phyloP scores from a whole-genome alignment of 2,113 vertebrate species.

The Pelecanoides urinatrix region DNA sequence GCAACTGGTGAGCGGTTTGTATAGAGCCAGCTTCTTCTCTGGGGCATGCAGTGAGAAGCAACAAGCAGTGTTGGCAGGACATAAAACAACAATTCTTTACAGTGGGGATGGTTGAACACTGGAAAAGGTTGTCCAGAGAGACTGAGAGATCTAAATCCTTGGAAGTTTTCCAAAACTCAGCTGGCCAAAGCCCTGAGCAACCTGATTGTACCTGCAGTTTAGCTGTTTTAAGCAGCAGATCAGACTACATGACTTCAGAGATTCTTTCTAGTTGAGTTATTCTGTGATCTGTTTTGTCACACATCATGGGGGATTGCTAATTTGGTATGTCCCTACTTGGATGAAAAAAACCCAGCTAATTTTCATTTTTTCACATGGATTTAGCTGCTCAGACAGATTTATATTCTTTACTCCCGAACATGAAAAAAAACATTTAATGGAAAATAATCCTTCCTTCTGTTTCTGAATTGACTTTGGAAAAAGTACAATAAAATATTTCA shows the following conservation, averaged over 20 bases:
- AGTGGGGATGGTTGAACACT: neutral
- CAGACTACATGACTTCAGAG: rapidly evolving
- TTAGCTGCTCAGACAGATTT: neutral
- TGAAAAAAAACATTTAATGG: no score
- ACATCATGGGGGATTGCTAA: rapidly evolving
- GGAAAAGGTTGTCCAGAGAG: neutral
- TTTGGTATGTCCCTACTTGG: neutral
- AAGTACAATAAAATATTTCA: neutral
- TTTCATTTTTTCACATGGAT: neutral
- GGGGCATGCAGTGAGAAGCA: neutral
- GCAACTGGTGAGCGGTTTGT: neutral
- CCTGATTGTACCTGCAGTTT: neutral
- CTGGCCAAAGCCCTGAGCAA: neutral
- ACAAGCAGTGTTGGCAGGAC: neutral
- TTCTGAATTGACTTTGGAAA: neutral
- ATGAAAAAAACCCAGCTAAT: rapidly evolving
- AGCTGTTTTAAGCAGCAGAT: neutral
- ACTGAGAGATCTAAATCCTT: neutral
- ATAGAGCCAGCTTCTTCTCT: neutral
- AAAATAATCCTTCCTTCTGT: neutral
- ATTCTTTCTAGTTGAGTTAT: neutral
- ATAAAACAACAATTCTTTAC: neutral
- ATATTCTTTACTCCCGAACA: neutral
- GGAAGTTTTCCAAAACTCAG: neutral
- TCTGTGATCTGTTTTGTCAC: neutral